Evolutionary conservation across 2,888 invertebrate genomes (phyloP), one percentile per base, ranked within the genome.

Genomic region (Oscheius sp.): DNA sequence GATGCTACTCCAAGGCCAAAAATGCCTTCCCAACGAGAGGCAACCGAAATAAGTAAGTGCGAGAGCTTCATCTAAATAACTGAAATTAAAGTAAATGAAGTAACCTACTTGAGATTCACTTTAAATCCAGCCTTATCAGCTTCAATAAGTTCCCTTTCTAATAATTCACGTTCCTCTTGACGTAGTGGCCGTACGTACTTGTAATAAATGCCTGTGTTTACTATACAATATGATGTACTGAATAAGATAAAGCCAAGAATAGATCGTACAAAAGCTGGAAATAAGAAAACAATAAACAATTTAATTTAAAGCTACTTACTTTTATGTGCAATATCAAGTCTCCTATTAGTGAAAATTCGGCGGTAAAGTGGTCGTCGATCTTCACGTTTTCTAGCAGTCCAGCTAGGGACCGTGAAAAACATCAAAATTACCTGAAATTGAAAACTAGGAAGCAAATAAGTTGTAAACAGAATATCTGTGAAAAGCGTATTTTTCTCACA

Each of bases 351-450:
- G 71, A 84, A 77, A 54, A 84, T 80, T 62, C 82, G 73, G 51
- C 84, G 68, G 65, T 84, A 84, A 26, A 84, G 78, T n/a, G 84
- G 84, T 33, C 84, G 78, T 32, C 78, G 70, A 70, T 80, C 80
- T 56, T 75, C 75, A 54, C 80, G 71, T 66, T 73, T 71, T 50
- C 74, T 59, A 33, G 75, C 72, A 62, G 72, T 74, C 36, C 71
- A 67, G 14, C 62, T 67, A n/a, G 71, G 49, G 14, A 67, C 70
- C 63, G 75, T 71, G 67, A 74, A 74, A 65, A 77, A 73, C 77
- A 77, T 77, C 38, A 64, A n/a, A 75, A 20, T 54, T 33, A 32
- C 36, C 67, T 62, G 61, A 47, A 67, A 67, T 36, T n/a, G n/a
- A n/a, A n/a, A n/a, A n/a, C n/a, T n/a, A n/a, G n/a, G n/a, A n/a